phyloP scores from a whole-genome alignment of 1,140 invertebrate genomes.

The Galleria mellonella region DNA sequence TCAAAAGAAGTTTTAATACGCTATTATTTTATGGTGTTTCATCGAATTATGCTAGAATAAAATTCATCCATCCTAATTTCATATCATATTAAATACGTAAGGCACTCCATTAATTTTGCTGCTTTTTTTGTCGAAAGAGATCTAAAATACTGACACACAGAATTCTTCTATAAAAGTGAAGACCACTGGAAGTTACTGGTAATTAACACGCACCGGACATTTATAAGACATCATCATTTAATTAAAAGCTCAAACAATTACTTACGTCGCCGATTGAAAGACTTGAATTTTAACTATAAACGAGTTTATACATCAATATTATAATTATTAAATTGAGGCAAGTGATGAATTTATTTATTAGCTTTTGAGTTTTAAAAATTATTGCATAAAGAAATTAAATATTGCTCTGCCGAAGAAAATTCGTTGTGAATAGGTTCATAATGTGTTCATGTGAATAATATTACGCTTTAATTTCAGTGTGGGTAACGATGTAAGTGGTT shows the following conservation, averaged over 20 bases:
- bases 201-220: constrained; percentile 21
- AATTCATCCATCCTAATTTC: constrained; percentile 67
- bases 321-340: too few relatives aligned
- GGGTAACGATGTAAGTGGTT: too few relatives aligned
- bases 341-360: too few relatives aligned
- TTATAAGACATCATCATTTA: constrained; percentile 12
- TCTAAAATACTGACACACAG: constrained; percentile 50
- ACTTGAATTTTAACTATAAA: not conserved
- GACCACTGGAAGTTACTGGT: constrained; percentile 58
- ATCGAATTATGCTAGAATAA: constrained; percentile 71
- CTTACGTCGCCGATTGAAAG: not conserved
- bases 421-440: too few relatives aligned
- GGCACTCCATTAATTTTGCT: constrained; percentile 71
- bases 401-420: too few relatives aligned
- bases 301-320: not conserved
- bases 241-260: constrained; percentile 16
- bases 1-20: constrained; percentile 57
- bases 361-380: too few relatives aligned
- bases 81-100: constrained; percentile 72
- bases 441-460: too few relatives aligned
- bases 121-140: constrained; percentile 59
- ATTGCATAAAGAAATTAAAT: too few relatives aligned
- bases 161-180: constrained; percentile 52
- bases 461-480: too few relatives aligned
- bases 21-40: constrained; percentile 70